Conservation (phyloP, 2,888 invertebrate genomes). For the Eupeodes luniger region DNA sequence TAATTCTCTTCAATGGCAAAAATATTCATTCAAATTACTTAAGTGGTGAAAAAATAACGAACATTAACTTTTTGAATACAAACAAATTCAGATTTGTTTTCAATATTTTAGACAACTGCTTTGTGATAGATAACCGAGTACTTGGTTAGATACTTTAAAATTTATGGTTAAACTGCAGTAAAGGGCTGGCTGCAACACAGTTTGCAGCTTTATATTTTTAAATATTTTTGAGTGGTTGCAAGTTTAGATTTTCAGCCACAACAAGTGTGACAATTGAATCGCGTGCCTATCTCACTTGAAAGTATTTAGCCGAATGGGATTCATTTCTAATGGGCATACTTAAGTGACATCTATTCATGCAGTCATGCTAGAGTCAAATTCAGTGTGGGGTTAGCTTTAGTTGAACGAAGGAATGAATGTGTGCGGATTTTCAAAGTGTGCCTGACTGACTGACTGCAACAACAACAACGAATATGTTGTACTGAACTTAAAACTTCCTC, state of each 20-base stretch:
- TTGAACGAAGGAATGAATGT: background rate
- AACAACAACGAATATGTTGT: slow-evolving; percentile 34
- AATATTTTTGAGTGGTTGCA: slow-evolving; percentile 45
- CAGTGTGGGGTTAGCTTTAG: slow-evolving; percentile 47
- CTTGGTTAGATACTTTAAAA: slow-evolving; percentile 50
- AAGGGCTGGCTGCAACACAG: slow-evolving; percentile 61
- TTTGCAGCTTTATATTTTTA: slow-evolving; percentile 8
- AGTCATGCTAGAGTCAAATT: slow-evolving; percentile 69
- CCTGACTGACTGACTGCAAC: slow-evolving; percentile 46
- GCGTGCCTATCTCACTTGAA: slow-evolving; percentile 83
- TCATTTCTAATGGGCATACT: slow-evolving; percentile 74
- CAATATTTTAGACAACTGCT: slow-evolving; percentile 36
- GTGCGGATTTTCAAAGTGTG: slow-evolving; percentile 64
- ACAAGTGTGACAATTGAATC: slow-evolving; percentile 81
- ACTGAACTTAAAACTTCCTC: slow-evolving; percentile 74
- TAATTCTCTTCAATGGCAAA: slow-evolving; percentile 32
- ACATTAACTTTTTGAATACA: slow-evolving; percentile 17
- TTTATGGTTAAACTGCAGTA: slow-evolving; percentile 45
- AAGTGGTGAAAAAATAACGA: slow-evolving; percentile 15
- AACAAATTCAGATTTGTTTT: background rate
- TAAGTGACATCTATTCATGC: slow-evolving; percentile 75
- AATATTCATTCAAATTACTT: slow-evolving; percentile 24
- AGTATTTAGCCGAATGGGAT: slow-evolving; percentile 76
- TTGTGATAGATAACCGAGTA: background rate
- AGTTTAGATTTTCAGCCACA: slow-evolving; percentile 43